Evolutionary conservation across 2,888 invertebrate genomes (phyloP).

Genomic region (Anarsia innoxiella): DNA sequence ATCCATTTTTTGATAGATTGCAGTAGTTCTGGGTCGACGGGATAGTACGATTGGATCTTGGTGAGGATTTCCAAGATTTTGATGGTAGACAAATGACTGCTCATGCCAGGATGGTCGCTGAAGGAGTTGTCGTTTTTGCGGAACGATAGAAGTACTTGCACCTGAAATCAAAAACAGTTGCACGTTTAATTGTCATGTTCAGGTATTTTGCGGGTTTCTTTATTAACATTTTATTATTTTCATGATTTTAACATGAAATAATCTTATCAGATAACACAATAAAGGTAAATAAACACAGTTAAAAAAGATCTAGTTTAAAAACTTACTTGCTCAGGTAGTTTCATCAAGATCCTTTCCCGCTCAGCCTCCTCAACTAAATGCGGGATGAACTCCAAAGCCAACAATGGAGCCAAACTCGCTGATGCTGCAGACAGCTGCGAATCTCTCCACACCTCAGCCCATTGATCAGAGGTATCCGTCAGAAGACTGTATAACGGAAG

Average conservation of each 20-base stretch:
- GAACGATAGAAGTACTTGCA: slow-evolving; percentile 77
- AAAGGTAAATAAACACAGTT: too few relatives aligned
- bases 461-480: slow-evolving; percentile 52
- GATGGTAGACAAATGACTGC: slow-evolving; percentile 76
- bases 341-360: slow-evolving; percentile 63
- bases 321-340: slow-evolving; percentile 73
- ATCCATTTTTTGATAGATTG: slow-evolving; percentile 78
- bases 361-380: slow-evolving; percentile 69
- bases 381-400: slow-evolving; percentile 72
- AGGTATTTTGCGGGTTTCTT: too few relatives aligned
- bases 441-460: slow-evolving; percentile 63
- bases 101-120: slow-evolving; percentile 78
- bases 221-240: too few relatives aligned
- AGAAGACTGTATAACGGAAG: slow-evolving; percentile 66
- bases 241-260: too few relatives aligned
- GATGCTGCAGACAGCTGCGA: slow-evolving; percentile 70
- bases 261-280: neutral
- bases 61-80: slow-evolving; percentile 76
- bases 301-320: too few relatives aligned
- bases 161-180: too few relatives aligned
- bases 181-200: too few relatives aligned
- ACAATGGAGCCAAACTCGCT: slow-evolving; percentile 74
- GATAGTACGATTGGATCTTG: slow-evolving; percentile 77
- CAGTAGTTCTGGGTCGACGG: slow-evolving; percentile 76
- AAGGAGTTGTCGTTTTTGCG: slow-evolving; percentile 79